Evolutionary conservation across 1,140 invertebrate genomes (phyloP).

Genomic region (Manduca sexta): DNA sequence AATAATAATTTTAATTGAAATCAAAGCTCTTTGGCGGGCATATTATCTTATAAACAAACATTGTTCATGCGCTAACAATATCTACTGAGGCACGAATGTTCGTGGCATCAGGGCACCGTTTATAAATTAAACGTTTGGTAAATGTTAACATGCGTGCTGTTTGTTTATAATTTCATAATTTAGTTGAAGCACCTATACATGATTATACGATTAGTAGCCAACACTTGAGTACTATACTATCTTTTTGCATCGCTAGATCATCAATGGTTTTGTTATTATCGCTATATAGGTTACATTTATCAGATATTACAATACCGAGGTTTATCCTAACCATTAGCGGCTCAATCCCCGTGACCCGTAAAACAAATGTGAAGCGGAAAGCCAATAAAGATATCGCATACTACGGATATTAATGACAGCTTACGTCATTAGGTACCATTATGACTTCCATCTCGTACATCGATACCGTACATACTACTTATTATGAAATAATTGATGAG

Average conservation of each 20-base stretch:
- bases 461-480: too few relatives aligned
- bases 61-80: too few relatives aligned
- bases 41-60: too few relatives aligned
- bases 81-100: too few relatives aligned
- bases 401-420: too few relatives aligned
- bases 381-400: neutral
- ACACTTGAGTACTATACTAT: conserved; percentile 9
- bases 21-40: too few relatives aligned
- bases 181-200: conserved; percentile 15
- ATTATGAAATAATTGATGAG: too few relatives aligned
- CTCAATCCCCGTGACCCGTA: conserved; percentile 15
- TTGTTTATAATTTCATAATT: conserved; percentile 22
- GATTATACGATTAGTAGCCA: conserved; percentile 15
- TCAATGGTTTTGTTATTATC: conserved; percentile 14
- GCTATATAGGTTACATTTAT: conserved; percentile 8
- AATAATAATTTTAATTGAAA: too few relatives aligned
- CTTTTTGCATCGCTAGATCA: conserved; percentile 5
- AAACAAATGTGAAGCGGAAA: conserved; percentile 14
- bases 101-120: conserved; percentile 6
- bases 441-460: neutral
- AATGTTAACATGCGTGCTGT: conserved; percentile 17
- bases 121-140: conserved; percentile 18
- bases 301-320: conserved; percentile 9
- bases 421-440: too few relatives aligned
- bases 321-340: conserved; percentile 16